phyloP scores from a whole-genome alignment of 2,888 invertebrate species.

The Synanthedon andrenaeformis region DNA sequence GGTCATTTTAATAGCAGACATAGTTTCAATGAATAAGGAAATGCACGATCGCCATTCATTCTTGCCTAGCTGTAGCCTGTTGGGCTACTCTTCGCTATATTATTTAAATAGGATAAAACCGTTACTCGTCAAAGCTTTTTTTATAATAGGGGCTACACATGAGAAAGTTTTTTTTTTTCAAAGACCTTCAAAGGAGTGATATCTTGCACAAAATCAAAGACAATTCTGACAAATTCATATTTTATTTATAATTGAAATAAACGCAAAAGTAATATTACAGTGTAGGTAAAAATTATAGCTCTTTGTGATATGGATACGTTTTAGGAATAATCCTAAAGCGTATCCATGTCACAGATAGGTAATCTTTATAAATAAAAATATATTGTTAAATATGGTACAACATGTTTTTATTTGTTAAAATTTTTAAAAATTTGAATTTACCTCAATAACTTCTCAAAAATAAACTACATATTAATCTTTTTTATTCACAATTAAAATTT shows the following conservation, averaged over 20 bases:
- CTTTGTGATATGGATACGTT: too few relatives aligned
- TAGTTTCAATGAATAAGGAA: conserved; percentile 56
- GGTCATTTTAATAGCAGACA: conserved; percentile 56
- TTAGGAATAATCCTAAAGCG: too few relatives aligned
- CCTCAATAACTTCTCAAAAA: too few relatives aligned
- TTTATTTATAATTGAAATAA: not conserved
- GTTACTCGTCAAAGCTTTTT: conserved; percentile 55
- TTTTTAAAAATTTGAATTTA: too few relatives aligned
- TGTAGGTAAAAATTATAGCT: too few relatives aligned
- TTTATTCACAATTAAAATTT: too few relatives aligned
- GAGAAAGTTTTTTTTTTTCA: conserved; percentile 39
- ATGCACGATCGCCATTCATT: conserved; percentile 60
- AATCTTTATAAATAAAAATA: too few relatives aligned
- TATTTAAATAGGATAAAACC: conserved; percentile 60
- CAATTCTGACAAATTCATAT: not conserved
- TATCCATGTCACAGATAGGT: too few relatives aligned
- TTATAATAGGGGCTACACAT: conserved; percentile 44
- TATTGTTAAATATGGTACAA: too few relatives aligned
- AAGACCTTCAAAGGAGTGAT: not conserved
- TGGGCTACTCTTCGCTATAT: conserved; percentile 47
- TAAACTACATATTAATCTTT: too few relatives aligned
- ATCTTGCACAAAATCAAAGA: not conserved
- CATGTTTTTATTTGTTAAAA: too few relatives aligned
- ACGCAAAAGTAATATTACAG: too few relatives aligned
- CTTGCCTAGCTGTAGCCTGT: conserved; percentile 32